Base-by-base conservation (phyloP, 35 echinoderm and acorn worm species). In the Diadema setosum region DNA sequence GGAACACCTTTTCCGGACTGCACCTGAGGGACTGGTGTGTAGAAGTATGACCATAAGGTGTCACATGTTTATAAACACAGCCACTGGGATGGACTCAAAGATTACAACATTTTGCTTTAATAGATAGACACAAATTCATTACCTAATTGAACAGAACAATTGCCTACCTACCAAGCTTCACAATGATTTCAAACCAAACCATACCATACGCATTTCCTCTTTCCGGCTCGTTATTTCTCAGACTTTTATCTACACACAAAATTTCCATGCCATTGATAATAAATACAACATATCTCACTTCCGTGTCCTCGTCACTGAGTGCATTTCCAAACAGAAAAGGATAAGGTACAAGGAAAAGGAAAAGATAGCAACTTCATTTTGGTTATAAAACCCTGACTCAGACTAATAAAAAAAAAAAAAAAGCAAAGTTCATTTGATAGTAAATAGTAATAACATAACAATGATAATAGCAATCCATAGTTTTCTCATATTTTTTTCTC, bases 161-260 rank as follows among this genome's bases (percentile, higher is more conserved):
- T n/a, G n/a, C n/a, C n/a, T n/a, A n/a, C n/a, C n/a, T n/a, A n/a
- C n/a, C n/a, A n/a, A n/a, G n/a, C n/a, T n/a, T n/a, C n/a, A n/a
- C n/a, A n/a, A n/a, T n/a, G n/a, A n/a, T n/a, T n/a, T n/a, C n/a
- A n/a, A n/a, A n/a, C n/a, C n/a, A n/a, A n/a, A n/a, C n/a, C n/a
- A n/a, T n/a, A n/a, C n/a, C n/a, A n/a, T n/a, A n/a, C n/a, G n/a
- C n/a, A n/a, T n/a, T n/a, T n/a, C n/a, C n/a, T n/a, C n/a, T n/a
- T n/a, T n/a, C n/a, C 48, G 48, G n/a, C 48, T 52, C 48, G n/a
- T 52, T 11, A 52, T n/a, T n/a, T 52, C n/a, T 52, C n/a, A n/a
- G n/a, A n/a, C n/a, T 41, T 78, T 78, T 78, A 78, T 78, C 73
- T 78, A 78, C 73, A 78, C 73, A 78, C 63, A 67, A 67, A 78